These are phyloP conservation scores for Elysia crispata DNA, from an alignment of 2,888 invertebrate genomes.

Conservation along the genomic window DNA sequence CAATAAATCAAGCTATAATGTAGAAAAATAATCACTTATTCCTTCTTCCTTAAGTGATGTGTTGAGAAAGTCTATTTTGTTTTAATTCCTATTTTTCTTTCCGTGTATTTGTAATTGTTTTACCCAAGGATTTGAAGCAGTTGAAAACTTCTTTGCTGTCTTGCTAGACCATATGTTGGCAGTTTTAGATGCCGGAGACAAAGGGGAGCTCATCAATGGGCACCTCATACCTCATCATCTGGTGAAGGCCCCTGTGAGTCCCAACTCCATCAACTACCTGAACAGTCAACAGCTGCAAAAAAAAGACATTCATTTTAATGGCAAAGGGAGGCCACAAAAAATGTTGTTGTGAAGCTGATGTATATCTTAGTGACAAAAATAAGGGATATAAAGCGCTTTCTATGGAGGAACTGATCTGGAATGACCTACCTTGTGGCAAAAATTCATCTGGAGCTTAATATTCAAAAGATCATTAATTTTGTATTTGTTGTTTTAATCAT, in stretches of 20 bases:
- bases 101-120: too few relatives aligned
- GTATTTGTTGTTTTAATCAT: too few relatives aligned
- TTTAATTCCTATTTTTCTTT: too few relatives aligned
- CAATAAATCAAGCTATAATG: too few relatives aligned
- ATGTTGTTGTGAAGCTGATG: background rate
- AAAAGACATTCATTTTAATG: conserved; percentile 25
- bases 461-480: too few relatives aligned
- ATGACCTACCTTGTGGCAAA: too few relatives aligned
- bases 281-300: conserved; percentile 18
- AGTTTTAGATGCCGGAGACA: conserved; percentile 58
- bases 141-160: conserved; percentile 66
- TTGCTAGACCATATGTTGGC: conserved; percentile 60
- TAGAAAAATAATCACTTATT: too few relatives aligned
- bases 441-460: too few relatives aligned
- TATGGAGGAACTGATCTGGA: too few relatives aligned
- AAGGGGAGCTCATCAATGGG: conserved; percentile 50
- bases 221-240: conserved; percentile 36
- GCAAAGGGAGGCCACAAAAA: conserved; percentile 12
- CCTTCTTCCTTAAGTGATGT: background rate
- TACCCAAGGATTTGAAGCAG: conserved; percentile 65
- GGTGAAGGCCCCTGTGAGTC: conserved; percentile 20
- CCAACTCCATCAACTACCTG: conserved; percentile 43
- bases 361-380: too few relatives aligned
- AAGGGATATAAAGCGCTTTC: too few relatives aligned
- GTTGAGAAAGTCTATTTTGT: background rate